A percentile compares a stretch with the other conserved stretches of the same genome.
phyloP scores from a whole-genome alignment of 2,797 vertebrate genomes.

The Siniperca undulata region DNA sequence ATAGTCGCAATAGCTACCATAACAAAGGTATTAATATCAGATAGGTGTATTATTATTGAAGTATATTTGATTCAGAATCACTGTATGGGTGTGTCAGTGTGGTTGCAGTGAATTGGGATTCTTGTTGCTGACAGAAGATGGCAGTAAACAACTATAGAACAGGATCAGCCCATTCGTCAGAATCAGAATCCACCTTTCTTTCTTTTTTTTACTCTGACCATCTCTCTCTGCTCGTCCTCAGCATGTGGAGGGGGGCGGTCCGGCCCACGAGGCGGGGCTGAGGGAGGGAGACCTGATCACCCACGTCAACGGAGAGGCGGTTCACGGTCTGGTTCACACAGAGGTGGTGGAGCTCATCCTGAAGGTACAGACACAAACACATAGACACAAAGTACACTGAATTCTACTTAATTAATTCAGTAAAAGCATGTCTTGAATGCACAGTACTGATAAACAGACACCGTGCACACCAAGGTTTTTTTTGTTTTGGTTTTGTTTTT shows the following conservation, averaged over 20 bases:
- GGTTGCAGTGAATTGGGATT: slow-evolving; percentile 3
- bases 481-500: background rate
- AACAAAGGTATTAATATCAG: background rate
- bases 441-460: background rate
- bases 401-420: background rate
- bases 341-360: slow-evolving; percentile 98
- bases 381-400: background rate
- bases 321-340: slow-evolving; percentile 96
- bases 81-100: background rate
- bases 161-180: background rate
- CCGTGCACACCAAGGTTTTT: background rate
- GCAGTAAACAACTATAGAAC: slow-evolving; percentile 42
- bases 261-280: slow-evolving; percentile 93
- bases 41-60: background rate
- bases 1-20: background rate
- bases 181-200: too few relatives aligned
- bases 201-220: background rate
- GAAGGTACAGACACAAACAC: slow-evolving; percentile 85
- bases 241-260: slow-evolving; percentile 94
- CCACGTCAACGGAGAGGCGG: slow-evolving; percentile 95
- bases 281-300: slow-evolving; percentile 97
- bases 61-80: background rate
- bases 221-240: slow-evolving; percentile 66
- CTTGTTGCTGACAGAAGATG: slow-evolving; percentile 52
- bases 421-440: background rate